Base-by-base conservation (phyloP, 2,797 vertebrate species). In the Mus caroli region DNA sequence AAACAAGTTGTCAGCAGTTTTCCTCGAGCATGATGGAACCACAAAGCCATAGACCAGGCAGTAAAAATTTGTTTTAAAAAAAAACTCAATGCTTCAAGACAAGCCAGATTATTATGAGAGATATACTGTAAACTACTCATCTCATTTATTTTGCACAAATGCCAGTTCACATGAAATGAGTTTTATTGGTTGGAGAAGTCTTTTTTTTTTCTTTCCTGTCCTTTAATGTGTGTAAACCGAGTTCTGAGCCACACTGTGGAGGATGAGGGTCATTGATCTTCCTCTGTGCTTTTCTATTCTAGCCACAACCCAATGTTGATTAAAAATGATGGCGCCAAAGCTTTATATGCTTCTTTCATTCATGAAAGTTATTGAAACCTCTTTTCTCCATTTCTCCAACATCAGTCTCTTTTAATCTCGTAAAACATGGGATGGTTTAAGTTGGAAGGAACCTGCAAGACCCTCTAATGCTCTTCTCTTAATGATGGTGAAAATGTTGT, bases 1-100 rank as follows among this genome's bases (percentile, higher is more conserved):
- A 98, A 96, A 95, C 92, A 97, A 98, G 92, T 96, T 97, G 97
- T 98, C 98, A 98, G 97, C 98, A 96, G 97, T 98, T 98, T 98
- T 89, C 96, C 92, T 97, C 91, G 69, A 93, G 97, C 92, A 96
- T 4, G 94, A 56, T 98, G 93, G 96, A 97, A 96, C 96, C 96
- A 96, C 91, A 92, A 95, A 97, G 96, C 95, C 96, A 92, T 96
- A 97, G 96, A 97, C 87, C 90, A 97, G 97, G 94, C 92, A 97
- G 92, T 91, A 97, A 97, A 88, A 98, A 88, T 92, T 90, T 96
- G 69, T 96, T 96, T 90, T 11, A 50, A 50, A 93, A 98, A 95
- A 97, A 97, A 96, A 91, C 79, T 95, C 96, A 92, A 86, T 77
- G 87, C 97, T 98, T 98, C 94, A 98, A 97, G 89, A 95, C 87